Conservation (phyloP, 2,113 vertebrate genomes). For the Corythoichthys intestinalis region DNA sequence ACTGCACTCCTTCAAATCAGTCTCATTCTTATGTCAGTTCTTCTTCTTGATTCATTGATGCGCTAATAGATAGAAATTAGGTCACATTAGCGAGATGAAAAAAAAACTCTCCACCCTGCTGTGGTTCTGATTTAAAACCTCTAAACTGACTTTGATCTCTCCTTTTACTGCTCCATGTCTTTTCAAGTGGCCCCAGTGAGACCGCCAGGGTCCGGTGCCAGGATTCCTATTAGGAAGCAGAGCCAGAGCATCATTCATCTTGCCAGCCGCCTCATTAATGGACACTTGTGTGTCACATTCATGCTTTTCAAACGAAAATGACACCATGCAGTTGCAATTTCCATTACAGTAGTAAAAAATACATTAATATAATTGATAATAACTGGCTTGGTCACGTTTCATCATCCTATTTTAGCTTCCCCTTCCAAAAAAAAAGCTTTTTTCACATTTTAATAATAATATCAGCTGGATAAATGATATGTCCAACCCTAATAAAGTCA, state of each 20-base stretch:
- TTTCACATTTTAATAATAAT: too few relatives aligned
- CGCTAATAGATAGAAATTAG: constrained; percentile 4
- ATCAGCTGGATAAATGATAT: too few relatives aligned
- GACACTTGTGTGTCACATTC: constrained; percentile 24
- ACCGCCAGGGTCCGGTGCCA: constrained; percentile 19
- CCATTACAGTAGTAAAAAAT: too few relatives aligned
- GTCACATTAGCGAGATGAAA: constrained; percentile 4
- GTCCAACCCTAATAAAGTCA: too few relatives aligned
- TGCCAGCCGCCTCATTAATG: constrained; percentile 39
- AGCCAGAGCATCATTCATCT: constrained; percentile 36
- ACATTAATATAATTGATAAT: too few relatives aligned
- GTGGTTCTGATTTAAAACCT: constrained; percentile 11
- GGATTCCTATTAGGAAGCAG: constrained; percentile 55
- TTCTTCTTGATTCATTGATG: constrained; percentile 7
- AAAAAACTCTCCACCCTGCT: not conserved
- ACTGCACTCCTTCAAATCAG: not conserved
- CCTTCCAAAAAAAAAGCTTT: too few relatives aligned
- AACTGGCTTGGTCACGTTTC: too few relatives aligned
- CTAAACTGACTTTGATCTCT: constrained; percentile 23
- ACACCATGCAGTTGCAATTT: not conserved
- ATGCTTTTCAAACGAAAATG: constrained; percentile 6
- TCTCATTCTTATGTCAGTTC: constrained; percentile 6
- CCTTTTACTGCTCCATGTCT: constrained; percentile 17
- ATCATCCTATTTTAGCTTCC: too few relatives aligned
- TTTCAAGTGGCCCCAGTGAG: constrained; percentile 23